phyloP scores from a whole-genome alignment of 2,113 vertebrate genomes.

The Xerus inauris region DNA sequence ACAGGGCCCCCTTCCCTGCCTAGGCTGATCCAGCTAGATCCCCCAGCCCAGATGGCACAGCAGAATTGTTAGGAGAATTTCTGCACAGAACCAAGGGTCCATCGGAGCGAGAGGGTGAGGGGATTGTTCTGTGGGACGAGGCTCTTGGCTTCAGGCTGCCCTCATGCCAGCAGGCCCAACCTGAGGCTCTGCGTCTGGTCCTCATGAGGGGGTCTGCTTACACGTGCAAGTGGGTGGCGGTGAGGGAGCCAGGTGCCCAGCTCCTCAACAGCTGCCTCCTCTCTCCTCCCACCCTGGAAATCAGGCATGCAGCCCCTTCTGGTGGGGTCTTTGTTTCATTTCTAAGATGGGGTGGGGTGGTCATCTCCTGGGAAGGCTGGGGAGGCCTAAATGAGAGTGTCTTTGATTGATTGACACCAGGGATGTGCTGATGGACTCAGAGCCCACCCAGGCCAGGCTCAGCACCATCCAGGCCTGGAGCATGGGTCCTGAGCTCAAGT shows the following conservation, averaged over 20 bases:
- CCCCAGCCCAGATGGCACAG: neutral
- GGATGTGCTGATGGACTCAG: accelerated
- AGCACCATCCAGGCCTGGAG: neutral
- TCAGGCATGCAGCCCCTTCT: neutral
- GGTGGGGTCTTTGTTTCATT: neutral
- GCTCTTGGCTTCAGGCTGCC: neutral
- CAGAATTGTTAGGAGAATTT: neutral
- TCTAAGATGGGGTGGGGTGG: accelerated
- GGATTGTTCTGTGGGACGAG: accelerated
- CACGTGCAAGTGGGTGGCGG: too few species aligned
- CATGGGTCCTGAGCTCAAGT: accelerated
- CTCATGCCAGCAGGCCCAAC: neutral
- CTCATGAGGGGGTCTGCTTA: too few species aligned
- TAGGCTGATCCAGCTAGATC: neutral
- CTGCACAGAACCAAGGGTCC: neutral
- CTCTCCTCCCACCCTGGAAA: accelerated
- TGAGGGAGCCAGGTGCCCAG: neutral
- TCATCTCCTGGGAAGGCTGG: neutral
- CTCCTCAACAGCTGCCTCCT: accelerated
- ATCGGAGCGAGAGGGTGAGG: neutral
- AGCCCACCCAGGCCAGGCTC: neutral
- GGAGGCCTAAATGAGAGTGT: accelerated
- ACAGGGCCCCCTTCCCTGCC: neutral
- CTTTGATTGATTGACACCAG: accelerated
- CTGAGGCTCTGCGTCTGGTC: too few species aligned